Evolutionary conservation across 1,140 invertebrate genomes (phyloP).

Genomic region (Laodelphax striatellus): DNA sequence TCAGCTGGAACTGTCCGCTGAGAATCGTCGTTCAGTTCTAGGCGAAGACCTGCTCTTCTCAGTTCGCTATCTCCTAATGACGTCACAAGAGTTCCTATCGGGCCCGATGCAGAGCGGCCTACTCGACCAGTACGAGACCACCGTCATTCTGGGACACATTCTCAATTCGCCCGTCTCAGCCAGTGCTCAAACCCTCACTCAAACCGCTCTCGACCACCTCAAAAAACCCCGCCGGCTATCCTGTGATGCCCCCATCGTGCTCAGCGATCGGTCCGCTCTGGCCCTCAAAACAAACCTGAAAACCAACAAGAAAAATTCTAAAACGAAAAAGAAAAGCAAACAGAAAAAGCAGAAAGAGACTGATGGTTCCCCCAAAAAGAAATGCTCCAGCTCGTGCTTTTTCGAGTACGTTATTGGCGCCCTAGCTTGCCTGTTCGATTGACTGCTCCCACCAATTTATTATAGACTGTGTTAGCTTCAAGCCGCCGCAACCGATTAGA

Average conservation of each 20-base stretch:
- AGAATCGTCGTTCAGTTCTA: slow-evolving; percentile 47
- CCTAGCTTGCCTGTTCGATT: slow-evolving; percentile 36
- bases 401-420: slow-evolving; percentile 32
- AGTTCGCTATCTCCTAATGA: slow-evolving; percentile 51
- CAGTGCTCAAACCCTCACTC: slow-evolving; percentile 10
- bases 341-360: slow-evolving; percentile 21
- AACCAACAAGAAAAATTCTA: neutral
- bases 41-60: slow-evolving; percentile 47
- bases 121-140: slow-evolving; percentile 30
- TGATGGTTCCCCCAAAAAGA: slow-evolving; percentile 33
- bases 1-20: slow-evolving; percentile 44
- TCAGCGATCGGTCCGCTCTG: neutral
- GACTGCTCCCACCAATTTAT: slow-evolving; percentile 9
- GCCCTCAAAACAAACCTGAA: neutral
- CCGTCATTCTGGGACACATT: slow-evolving; percentile 22
- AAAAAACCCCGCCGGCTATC: slow-evolving; percentile 1
- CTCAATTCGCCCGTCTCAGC: slow-evolving; percentile 9
- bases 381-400: slow-evolving; percentile 32
- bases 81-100: slow-evolving; percentile 41
- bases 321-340: slow-evolving; percentile 4
- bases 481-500: neutral
- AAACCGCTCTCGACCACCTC: slow-evolving; percentile 7
- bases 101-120: slow-evolving; percentile 33
- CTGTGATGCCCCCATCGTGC: neutral
- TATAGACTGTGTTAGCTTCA: neutral